Percentiles rank a stretch among this genome's conserved stretches.
Conservation (phyloP, 1,140 invertebrate species). For the Drosophila obscura region DNA sequence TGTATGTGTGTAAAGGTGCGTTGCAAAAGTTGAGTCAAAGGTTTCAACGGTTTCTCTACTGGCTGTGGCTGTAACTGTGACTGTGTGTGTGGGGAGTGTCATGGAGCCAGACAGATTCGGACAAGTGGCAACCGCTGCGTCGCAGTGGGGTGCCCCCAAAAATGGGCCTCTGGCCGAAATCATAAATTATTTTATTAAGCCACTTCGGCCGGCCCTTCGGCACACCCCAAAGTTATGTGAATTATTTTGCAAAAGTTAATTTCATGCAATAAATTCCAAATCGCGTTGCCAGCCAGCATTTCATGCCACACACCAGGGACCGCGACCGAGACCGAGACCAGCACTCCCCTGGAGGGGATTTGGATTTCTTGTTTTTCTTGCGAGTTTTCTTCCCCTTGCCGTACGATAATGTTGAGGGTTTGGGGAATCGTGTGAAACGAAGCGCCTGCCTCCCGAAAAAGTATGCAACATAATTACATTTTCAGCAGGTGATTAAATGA, state of each 20-base stretch:
- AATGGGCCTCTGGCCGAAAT: slow-evolving; percentile 66
- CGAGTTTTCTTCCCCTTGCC: no score
- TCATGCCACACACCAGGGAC: slow-evolving; percentile 28
- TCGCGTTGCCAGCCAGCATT: slow-evolving; percentile 65
- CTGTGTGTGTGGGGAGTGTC: no score
- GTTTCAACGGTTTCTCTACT: no score
- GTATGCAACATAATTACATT: slow-evolving; percentile 82
- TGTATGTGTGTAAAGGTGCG: slow-evolving; percentile 55
- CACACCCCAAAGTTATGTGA: slow-evolving; percentile 74
- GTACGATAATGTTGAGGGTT: background rate
- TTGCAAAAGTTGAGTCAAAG: slow-evolving; percentile 67
- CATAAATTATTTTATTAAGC: slow-evolving; percentile 83
- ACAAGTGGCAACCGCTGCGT: slow-evolving; percentile 12
- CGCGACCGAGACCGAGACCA: background rate
- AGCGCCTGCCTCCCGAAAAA: slow-evolving; percentile 52
- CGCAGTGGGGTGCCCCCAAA: slow-evolving; percentile 28
- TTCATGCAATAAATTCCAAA: slow-evolving; percentile 81
- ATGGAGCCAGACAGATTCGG: slow-evolving; percentile 1
- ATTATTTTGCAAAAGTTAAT: slow-evolving; percentile 82
- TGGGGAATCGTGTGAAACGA: slow-evolving; percentile 10
- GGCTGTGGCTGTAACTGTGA: no score
- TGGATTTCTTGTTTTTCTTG: slow-evolving; percentile 49
- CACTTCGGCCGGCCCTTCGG: slow-evolving; percentile 69
- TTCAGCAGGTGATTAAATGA: slow-evolving; percentile 84
- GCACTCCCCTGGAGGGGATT: slow-evolving; percentile 21